Base-by-base conservation (phyloP, 2,113 vertebrate species). In the Serilophus lunatus region DNA sequence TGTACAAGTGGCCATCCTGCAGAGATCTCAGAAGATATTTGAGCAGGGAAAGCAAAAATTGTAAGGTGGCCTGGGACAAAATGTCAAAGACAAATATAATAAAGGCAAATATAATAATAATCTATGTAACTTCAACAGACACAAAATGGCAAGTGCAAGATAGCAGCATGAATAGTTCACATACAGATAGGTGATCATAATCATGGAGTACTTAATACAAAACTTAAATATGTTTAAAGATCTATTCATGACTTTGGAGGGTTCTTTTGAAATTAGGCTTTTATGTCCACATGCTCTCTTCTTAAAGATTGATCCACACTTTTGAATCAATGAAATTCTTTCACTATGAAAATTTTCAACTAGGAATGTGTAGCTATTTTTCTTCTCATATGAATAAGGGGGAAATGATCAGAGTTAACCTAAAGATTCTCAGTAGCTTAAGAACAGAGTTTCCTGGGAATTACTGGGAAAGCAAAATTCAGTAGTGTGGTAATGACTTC, bases 231-330 rank as follows among this genome's bases (percentile, higher is more conserved):
- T 36, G 59, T 83, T 95, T 88, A 86, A 95, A 95, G 60, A 56
- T 60, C 12, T 77, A 92, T 71, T 88, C 42, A 78, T 72, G 0
- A 71, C 51, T 90, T 83, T n/a, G 47, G 51, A 92, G 22, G 10
- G 19, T 82, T 59, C 60, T 88, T 96, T 70, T 90, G 59, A 91
- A 95, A 90, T 87, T 45, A 85, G 42, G 51, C n/a, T 90, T 88
- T 86, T 92, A 78, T 64, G 63, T 79, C 59, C 40, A 26, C 18
- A 28, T 68, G 29, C 31, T 75, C 47, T 49, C 60, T 75, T 80
- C 71, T 74, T 77, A 70, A 65, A 81, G 64, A 86, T 57, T 83
- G 60, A 88, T 74, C 71, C 51, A 86, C 6, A 14, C 71, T 77
- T 91, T 36, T 26, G 64, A 92, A 86, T 88, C 72, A 88, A 36